Evolutionary conservation across 1,140 invertebrate species (phyloP).

Genomic region (Mesaphorura yosii): DNA sequence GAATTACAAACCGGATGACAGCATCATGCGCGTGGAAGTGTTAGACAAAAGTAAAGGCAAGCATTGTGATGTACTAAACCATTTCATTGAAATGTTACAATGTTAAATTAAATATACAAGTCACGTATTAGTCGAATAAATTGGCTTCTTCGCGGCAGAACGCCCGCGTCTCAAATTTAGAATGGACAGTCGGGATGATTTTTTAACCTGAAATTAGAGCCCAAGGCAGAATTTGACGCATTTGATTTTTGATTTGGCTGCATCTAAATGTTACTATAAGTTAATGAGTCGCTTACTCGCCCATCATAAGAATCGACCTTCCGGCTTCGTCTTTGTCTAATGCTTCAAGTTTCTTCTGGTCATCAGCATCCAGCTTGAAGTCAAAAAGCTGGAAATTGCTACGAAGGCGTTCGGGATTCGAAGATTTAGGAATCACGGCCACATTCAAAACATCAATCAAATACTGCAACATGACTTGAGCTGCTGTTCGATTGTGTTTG

Average conservation of each 20-base stretch:
- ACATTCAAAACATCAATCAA: constrained; percentile 35
- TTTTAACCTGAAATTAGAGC: background rate
- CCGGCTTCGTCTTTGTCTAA: constrained; percentile 47
- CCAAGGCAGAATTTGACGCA: background rate
- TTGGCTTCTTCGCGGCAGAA: no score
- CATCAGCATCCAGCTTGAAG: constrained; percentile 44
- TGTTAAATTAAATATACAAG: no score
- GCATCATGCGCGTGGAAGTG: no score
- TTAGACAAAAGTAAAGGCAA: no score
- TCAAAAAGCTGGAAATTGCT: constrained; percentile 44
- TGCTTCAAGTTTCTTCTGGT: constrained; percentile 40
- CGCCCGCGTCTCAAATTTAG: no score
- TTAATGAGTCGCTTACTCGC: background rate
- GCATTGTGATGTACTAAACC: no score
- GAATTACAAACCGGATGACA: no score
- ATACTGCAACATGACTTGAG: constrained; percentile 39
- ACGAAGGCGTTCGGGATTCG: constrained; percentile 32
- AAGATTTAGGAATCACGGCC: constrained; percentile 39
- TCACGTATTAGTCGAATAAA: no score
- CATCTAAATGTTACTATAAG: background rate
- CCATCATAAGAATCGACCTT: constrained; percentile 29
- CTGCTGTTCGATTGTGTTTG: constrained; percentile 34
- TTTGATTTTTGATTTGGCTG: constrained; percentile 37
- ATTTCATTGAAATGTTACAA: no score
- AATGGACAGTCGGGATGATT: constrained; percentile 4